These are phyloP conservation scores for Bombyx huttoni DNA, from an alignment of 2,888 invertebrate species.

Conservation along the genomic window DNA sequence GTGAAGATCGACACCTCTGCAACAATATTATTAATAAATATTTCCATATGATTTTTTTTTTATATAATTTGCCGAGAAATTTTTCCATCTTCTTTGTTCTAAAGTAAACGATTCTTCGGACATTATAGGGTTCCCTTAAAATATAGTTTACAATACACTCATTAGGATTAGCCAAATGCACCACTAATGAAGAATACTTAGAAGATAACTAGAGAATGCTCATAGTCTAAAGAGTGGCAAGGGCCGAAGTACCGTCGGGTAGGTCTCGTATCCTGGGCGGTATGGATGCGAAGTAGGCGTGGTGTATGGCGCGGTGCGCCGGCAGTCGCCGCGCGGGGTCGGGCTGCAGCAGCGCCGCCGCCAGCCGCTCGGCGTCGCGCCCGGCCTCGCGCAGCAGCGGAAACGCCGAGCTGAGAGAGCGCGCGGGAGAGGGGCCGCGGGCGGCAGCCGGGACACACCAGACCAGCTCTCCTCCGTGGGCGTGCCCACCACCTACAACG, in stretches of 20 bases:
- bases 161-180: too few relatives aligned
- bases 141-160: too few relatives aligned
- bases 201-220: too few relatives aligned
- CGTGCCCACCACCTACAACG: conserved; percentile 86
- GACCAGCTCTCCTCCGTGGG: conserved; percentile 95
- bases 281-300: conserved; percentile 92
- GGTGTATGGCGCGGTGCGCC: conserved; percentile 88
- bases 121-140: too few relatives aligned
- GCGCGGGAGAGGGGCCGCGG: conserved; percentile 77
- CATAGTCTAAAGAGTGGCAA: neutral
- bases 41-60: too few relatives aligned
- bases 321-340: conserved; percentile 90
- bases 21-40: conserved; percentile 56
- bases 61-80: too few relatives aligned
- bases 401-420: conserved; percentile 88
- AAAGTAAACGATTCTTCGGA: too few relatives aligned
- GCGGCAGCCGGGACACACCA: conserved; percentile 87
- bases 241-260: conserved; percentile 84
- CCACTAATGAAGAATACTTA: too few relatives aligned
- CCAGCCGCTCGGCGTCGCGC: conserved; percentile 89
- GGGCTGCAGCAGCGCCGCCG: conserved; percentile 85
- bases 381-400: conserved; percentile 92
- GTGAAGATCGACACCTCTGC: conserved; percentile 96
- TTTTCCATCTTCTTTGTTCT: too few relatives aligned
- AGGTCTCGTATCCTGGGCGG: conserved; percentile 91